Base-by-base conservation (phyloP, 1,140 invertebrate species). In the Caenorhabditis inopinata region DNA sequence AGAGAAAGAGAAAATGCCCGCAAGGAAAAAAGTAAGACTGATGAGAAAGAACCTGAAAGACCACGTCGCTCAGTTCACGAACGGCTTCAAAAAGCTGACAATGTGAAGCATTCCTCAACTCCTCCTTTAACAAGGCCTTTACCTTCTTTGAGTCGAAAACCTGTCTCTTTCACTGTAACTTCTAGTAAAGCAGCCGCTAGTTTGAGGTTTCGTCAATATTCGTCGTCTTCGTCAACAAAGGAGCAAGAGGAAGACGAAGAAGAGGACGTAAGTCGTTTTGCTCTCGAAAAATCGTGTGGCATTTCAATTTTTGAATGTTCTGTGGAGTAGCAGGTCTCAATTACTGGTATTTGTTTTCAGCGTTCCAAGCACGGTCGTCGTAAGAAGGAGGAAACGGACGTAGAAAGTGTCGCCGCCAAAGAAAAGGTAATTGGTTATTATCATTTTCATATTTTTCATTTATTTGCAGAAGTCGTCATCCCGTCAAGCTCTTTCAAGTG, bases 1-100 rank as follows among this genome's bases (percentile, higher is more conserved):
- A 48, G 79, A 32, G 47, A 53, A 27, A 47, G 53, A 16, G 73
- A 78, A 29, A 47, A 79, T 5, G 51, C 79, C 2, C 38, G 32
- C 12, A 79, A 81, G 25, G 23, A 25, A n/a, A 79, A 79, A 77
- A 32, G 1, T 32, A 49, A 58, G 21, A 80, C n/a, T 25, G 27
- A 6, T 21, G 32, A 11, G 2, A 68, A 58, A 32, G n/a, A 14
- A 5, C 1, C 16, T 32, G 58, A 68, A 21, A 68, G 38, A 16
- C 58, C 58, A 23, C 14, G 58, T 9, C 4, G n/a, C 4, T 68
- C 58, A 7, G 58, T 68, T 38, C 58, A 68, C n/a, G 58, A 68
- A 21, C 25, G 58, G 23, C 29, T 68, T 35, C 58, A 68, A 42
- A 42, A 42, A 68, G 58, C 58, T 1, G 32, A 68, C 11, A 53